Base-by-base conservation (phyloP, 2,888 invertebrate species). In the Sinohyriopsis cumingii region DNA sequence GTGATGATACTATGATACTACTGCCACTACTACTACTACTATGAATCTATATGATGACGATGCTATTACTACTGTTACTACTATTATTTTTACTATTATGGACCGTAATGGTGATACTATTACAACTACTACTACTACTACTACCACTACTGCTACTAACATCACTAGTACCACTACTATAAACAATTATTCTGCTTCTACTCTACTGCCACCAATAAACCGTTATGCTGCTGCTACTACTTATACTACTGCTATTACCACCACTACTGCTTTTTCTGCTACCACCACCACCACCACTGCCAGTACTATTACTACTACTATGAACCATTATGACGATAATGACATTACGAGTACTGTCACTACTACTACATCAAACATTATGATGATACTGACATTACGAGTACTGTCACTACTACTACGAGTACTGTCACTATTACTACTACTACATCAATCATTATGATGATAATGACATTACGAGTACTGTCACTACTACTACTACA, bases 281-380 rank as follows among this genome's bases (percentile, higher is more conserved):
- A 62, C 62, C 25, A 62, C 62, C 25, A 62, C 62, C 25, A 62
- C 62, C n/a, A 62, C 62, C 25, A 62, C 62, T n/a, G 1, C 63
- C 3, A 62, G 6, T 18, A 62, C 63, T 28, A 28, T 12, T 15
- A 45, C 63, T 15, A 3, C 63, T 28, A 62, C 63, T 20, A 62
- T 33, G 15, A 62, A 25, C 3, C 24, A 25, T 20, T 28, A 25
- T 20, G 20, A 25, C 3, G 33, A 25, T 20, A 24, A 25, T 20
- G 20, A 25, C 3, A 62, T 33, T 28, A 62, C 9, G 0, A 45
- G 6, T n/a, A 62, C 63, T 28, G 7, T 53, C 3, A 62, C 63
- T 3, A 5, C 62, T 28, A 62, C 45, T 28, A 62, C 62, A 25
- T 18, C 5, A 62, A 25, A 0, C 18, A 15, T 28, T 33, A 25